Conservation (phyloP, 2,888 invertebrate genomes). For the Aporophyla nigra region DNA sequence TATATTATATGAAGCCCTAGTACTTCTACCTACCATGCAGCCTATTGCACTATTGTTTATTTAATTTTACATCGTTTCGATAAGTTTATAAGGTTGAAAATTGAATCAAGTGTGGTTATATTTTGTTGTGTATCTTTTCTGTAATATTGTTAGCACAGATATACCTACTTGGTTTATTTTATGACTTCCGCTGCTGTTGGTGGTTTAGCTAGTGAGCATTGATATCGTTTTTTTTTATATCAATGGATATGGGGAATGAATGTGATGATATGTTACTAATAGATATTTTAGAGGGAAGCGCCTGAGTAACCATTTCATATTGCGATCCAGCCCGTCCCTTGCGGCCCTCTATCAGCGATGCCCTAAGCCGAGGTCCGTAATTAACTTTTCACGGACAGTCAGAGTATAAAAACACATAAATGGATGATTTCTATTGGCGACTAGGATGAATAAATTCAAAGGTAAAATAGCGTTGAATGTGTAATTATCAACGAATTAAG, state of each 20-base stretch:
- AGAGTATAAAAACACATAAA: too few species aligned
- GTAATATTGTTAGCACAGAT: slow-evolving; percentile 40
- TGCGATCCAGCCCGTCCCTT: too few species aligned
- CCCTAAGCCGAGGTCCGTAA: neutral
- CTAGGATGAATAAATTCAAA: too few species aligned
- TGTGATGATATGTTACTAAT: slow-evolving; percentile 4
- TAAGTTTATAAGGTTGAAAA: slow-evolving; percentile 18
- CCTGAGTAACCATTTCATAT: too few species aligned
- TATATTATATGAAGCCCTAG: slow-evolving; percentile 64
- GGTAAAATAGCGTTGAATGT: too few species aligned
- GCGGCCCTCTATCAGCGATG: too few species aligned
- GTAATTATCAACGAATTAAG: too few species aligned
- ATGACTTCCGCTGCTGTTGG: neutral
- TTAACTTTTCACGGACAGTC: neutral
- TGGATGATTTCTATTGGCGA: too few species aligned
- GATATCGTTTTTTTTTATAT: too few species aligned
- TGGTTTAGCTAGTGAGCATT: neutral
- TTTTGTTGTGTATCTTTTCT: neutral
- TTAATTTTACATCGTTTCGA: slow-evolving; percentile 23
- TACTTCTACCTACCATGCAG: slow-evolving; percentile 20
- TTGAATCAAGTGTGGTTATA: neutral
- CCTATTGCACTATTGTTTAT: slow-evolving; percentile 6
- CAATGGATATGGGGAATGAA: neutral
- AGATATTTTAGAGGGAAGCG: neutral
- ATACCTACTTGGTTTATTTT: neutral